Evolutionary conservation across 2,888 invertebrate species (phyloP).

Genomic region (Melinopterus prodromus): DNA sequence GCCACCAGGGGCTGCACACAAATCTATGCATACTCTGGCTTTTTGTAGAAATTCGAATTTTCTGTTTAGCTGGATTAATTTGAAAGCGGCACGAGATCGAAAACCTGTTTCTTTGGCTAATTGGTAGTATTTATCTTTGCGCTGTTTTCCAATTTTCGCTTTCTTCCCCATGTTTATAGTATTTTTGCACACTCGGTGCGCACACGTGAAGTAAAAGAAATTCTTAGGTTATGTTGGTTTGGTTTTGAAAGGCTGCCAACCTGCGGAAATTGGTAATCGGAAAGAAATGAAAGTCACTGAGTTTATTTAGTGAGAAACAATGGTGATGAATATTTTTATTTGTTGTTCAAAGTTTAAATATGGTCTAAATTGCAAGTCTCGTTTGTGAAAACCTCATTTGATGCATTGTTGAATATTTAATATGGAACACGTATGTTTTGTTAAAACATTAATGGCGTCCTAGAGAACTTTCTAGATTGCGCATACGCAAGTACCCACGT

Average conservation of each 20-base stretch:
- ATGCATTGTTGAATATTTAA: conserved; percentile 8
- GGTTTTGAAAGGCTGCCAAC: not conserved
- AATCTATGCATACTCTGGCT: conserved; percentile 94
- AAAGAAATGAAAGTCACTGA: not conserved
- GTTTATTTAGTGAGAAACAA: not conserved
- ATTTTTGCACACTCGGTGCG: not conserved
- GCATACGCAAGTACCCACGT: conserved; percentile 28
- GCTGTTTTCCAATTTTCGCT: conserved; percentile 95
- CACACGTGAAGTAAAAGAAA: conserved; percentile 29
- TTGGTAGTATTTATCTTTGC: conserved; percentile 98
- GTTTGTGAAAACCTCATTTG: not conserved
- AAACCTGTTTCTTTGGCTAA: conserved; percentile 98
- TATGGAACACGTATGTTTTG: conserved; percentile 14
- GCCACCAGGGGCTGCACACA: conserved; percentile 99
- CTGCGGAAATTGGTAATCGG: not conserved
- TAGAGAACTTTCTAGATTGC: conserved; percentile 13
- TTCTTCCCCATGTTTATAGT: conserved; percentile 87
- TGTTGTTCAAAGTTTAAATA: not conserved
- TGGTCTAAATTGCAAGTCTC: not conserved
- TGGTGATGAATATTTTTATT: not conserved
- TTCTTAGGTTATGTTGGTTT: conserved; percentile 14
- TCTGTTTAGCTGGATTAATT: conserved; percentile 95
- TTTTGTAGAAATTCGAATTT: conserved; percentile 97
- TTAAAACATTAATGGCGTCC: conserved; percentile 14
- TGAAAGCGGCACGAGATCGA: conserved; percentile 98